Base-by-base conservation (phyloP, 2,888 invertebrate genomes). In the Drosophila sordidula region DNA sequence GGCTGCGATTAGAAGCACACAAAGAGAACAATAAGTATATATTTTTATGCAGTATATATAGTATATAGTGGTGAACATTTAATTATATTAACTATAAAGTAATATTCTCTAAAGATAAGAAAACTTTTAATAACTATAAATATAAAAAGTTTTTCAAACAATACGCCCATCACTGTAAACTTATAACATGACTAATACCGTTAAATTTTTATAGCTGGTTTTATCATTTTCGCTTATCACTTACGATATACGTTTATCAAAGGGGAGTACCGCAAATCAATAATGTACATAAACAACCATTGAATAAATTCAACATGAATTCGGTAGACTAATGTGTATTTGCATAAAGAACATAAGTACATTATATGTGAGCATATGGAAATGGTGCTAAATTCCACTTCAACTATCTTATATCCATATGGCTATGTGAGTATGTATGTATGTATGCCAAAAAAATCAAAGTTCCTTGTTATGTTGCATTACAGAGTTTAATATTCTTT, bases 1-100 rank as follows among this genome's bases (percentile, higher is more conserved):
- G 89, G 70, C 84, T 89, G 65, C 16, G 9, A 11, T 47, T 8
- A 12, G 16, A 18, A 45, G 44, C 26, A 16, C n/a, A 47, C 1
- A 16, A 9, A 14, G 1, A 14, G 5, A 55, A 26, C 22, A 47
- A 12, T 12, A 32, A 32, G 26, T 6, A 5, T 25, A 4, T 12
- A 25, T 49, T 22, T 9, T 18, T 1, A 5, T 2, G 3, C 2
- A 11, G n/a, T 14, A 29, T 18, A 2, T 18, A 14, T 29, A 29
- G 2, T 22, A 22, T 22, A 22, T 3, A 22, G 22, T 22, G 22
- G 4, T 22, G 22, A 4, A n/a, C n/a, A n/a, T n/a, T n/a, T 18
- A n/a, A 36, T n/a, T 4, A 36, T n/a, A 1, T n/a, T 5, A 6
- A 32, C 11, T 32, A 11, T 3, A 11, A 11, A 32, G 3, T 32